Evolutionary conservation across 2,113 vertebrate genomes (phyloP).

Genomic region (Pollachius pollachius): DNA sequence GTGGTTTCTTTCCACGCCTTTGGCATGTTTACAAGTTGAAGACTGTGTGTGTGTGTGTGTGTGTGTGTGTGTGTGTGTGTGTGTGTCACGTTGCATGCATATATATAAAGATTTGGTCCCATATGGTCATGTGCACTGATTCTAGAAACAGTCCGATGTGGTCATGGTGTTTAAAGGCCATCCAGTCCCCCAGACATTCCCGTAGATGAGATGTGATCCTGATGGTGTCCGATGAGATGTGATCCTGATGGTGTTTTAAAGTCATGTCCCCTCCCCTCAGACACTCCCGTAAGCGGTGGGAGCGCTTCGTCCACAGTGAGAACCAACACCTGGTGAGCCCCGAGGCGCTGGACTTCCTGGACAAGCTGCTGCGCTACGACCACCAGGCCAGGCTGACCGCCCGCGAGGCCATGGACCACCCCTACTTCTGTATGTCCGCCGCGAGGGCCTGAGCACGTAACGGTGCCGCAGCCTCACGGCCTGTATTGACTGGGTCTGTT

Average conservation of each 20-base stretch:
- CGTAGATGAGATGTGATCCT: slow-evolving; percentile 16
- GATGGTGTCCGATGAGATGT: no score
- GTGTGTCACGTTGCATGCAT: no score
- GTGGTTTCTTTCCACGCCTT: no score
- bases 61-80: no score
- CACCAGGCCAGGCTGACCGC: slow-evolving; percentile 77
- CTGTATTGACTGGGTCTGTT: neutral
- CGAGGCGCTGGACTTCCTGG: slow-evolving; percentile 75
- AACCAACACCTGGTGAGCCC: slow-evolving; percentile 79
- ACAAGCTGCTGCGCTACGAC: slow-evolving; percentile 78
- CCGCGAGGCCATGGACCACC: slow-evolving; percentile 78
- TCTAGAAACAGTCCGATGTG: no score
- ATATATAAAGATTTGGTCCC: no score
- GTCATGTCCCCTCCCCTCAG: slow-evolving; percentile 32
- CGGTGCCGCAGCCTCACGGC: neutral
- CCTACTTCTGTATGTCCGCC: slow-evolving; percentile 73
- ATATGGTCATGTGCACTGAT: no score
- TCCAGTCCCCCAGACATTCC: no score
- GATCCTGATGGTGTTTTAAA: no score
- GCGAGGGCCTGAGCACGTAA: neutral
- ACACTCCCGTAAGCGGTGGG: slow-evolving; percentile 80
- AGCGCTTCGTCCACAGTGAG: slow-evolving; percentile 81
- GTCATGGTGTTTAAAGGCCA: no score
- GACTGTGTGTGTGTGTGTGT: no score
- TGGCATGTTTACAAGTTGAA: neutral